Conservation (phyloP, 2,797 vertebrate genomes). For the Otus scops region DNA sequence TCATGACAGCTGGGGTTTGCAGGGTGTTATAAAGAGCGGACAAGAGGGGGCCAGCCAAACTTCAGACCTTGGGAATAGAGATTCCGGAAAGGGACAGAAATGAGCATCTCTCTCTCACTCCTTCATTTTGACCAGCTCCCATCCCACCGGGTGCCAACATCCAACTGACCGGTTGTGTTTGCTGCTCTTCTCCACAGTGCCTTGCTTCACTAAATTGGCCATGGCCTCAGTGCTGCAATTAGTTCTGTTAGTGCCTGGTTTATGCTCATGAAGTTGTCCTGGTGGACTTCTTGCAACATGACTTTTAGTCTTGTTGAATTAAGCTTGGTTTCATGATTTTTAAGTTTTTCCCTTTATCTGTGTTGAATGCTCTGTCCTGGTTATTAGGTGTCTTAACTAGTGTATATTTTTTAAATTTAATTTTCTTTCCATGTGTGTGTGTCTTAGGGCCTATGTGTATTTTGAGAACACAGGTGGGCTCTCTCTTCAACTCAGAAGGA, state of each 20-base stretch:
- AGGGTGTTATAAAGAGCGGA: background rate
- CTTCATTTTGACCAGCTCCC: background rate
- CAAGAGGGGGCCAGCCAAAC: rapidly evolving
- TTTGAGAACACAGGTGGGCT: background rate
- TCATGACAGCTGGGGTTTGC: background rate
- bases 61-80: background rate
- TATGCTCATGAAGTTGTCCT: background rate
- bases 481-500: background rate
- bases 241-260: background rate
- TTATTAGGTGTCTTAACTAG: background rate
- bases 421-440: background rate
- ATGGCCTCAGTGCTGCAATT: background rate
- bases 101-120: rapidly evolving
- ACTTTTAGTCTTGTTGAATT: background rate
- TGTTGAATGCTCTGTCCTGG: background rate
- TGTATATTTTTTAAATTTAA: background rate
- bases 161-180: background rate
- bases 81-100: background rate
- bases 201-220: background rate
- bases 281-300: background rate
- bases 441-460: background rate
- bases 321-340: background rate
- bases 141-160: background rate
- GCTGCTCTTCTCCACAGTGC: background rate
- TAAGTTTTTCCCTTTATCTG: background rate